Base-by-base conservation (phyloP, 1,140 invertebrate species). In the Homalodisca vitripennis region DNA sequence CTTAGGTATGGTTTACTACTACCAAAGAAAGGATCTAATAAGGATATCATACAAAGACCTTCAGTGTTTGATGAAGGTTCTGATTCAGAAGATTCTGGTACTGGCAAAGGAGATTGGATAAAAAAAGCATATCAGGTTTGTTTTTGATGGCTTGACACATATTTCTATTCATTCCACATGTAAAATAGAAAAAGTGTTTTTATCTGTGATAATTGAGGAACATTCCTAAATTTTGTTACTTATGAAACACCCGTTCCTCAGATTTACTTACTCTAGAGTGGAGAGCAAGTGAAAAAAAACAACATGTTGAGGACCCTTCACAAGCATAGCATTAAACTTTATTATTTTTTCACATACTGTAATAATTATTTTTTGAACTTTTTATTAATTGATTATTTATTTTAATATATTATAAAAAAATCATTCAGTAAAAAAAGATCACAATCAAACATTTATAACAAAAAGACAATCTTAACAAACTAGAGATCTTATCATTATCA, bases 31-130 rank as follows among this genome's bases (percentile, higher is more conserved):
- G 62, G 71, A 3, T 72, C 75, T 53, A 60, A 74, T 12, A 22
- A 60, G 26, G 74, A 73, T 22, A 46, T 74, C 1, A 78, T 79
- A 6, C 78, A 73, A 64, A 72, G 76, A 2, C 72, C 69, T 0
- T 81, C 82, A 67, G 71, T 83, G 20, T 84, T 84, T 73, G 80
- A 78, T 24, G 75, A 82, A 60, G 78, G 81, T 27, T 75, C 79
- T 71, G 78, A 80, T 69, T 82, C 81, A 0, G 81, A 82, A 27
- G 79, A 79, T 30, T 78, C 73, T 17, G 73, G 71, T 32, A 51
- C 55, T 22, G 71, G 67, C 32, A 55, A 79, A 6, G 75, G 78
- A 6, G 79, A 83, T 68, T 82, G 79, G 79, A 76, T 80, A 2
- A 80, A 79, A 63, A 83, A 81, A 73, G 71, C 79, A 3, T 70